phyloP scores from a whole-genome alignment of 2,113 vertebrate species.

The Oxygymnocypris stewartii region DNA sequence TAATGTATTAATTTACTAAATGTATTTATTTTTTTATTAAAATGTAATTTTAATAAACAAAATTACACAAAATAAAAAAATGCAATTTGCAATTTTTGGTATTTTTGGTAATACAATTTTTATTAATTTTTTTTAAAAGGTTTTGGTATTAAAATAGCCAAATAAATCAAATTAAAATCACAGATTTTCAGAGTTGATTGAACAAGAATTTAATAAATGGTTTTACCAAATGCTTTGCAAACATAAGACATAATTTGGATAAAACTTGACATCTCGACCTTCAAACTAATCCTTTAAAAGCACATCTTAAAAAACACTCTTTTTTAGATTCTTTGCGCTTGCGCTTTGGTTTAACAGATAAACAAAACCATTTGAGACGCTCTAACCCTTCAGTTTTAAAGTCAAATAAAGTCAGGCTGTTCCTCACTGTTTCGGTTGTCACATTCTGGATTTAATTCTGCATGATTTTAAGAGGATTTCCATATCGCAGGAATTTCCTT shows the following conservation, averaged over 20 bases:
- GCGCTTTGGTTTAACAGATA: not conserved
- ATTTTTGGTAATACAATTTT: too few relatives aligned
- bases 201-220: not conserved
- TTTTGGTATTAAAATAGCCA: not conserved
- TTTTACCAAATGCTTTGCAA: not conserved
- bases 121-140: not conserved
- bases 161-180: not conserved
- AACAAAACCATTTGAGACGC: not conserved
- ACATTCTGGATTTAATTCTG: not conserved
- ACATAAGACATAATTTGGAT: not conserved
- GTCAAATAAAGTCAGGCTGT: not conserved
- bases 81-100: too few relatives aligned
- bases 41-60: too few relatives aligned
- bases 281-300: not conserved
- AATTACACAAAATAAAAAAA: too few relatives aligned
- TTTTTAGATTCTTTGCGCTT: not conserved
- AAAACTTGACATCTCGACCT: not conserved
- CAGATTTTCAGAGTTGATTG: not conserved
- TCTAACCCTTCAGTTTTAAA: not conserved
- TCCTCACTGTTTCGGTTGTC: not conserved
- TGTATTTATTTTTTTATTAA: too few relatives aligned
- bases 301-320: not conserved
- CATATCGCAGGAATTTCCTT: slow-evolving; percentile 1
- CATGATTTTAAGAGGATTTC: slow-evolving; percentile 16
- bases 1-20: too few relatives aligned